Base-by-base conservation (phyloP, 2,888 invertebrate species). In the Dryococelus australis region DNA sequence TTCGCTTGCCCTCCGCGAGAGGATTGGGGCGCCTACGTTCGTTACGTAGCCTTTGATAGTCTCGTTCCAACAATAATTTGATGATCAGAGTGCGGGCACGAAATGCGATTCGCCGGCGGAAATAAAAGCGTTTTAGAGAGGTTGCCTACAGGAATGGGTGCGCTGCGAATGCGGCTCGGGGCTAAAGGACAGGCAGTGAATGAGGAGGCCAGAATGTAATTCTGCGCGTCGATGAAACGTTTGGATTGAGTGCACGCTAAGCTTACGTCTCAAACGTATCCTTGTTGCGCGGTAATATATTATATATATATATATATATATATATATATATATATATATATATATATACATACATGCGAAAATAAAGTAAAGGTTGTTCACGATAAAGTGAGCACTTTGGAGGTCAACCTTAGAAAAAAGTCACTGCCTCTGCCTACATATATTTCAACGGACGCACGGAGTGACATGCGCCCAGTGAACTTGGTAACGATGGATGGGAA, bases 51-150 rank as follows among this genome's bases (percentile, higher is more conserved):
- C 65, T 65, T 65, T 65, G 65, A 65, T 65, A 65, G 65, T n/a
- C n/a, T 65, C 65, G 65, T 65, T 16, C 65, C 65, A n/a, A 65
- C 65, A 65, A 65, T 65, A 65, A 65, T 6, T 65, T n/a, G 65
- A 65, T 65, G 65, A 65, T 8, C 3, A 6, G 65, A 24, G 65
- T 65, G 65, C 65, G 65, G 65, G 65, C 20, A n/a, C 65, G 65
- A 65, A 65, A 65, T 65, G 65, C 65, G 65, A 65, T 65, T 65
- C 65, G 65, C 65, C 65, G 65, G n/a, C 65, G 65, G 65, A n/a
- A 65, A 65, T 65, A 65, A 65, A 65, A 65, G 65, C 65, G 65
- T 65, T 65, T 65, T 65, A 65, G 65, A n/a, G 65, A 24, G 65
- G 65, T n/a, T 65, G 65, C 65, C 65, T 65, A n/a, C 65, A n/a